These are phyloP conservation scores for Sylvilagus bachmani DNA, from an alignment of 2,113 vertebrate species.

Conservation along the genomic window DNA sequence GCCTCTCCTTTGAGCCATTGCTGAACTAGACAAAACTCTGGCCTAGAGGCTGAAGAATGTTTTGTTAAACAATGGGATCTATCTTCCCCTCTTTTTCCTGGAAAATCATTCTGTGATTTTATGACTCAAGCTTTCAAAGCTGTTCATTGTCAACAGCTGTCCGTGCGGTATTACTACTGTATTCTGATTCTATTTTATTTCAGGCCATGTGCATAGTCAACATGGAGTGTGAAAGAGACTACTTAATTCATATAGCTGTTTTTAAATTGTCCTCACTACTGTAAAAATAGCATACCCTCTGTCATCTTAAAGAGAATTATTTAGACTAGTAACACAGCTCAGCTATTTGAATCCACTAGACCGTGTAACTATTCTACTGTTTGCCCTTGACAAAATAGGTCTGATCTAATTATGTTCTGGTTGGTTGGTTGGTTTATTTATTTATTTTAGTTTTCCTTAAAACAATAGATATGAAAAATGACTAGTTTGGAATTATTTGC, in stretches of 20 bases:
- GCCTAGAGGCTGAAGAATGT: background rate
- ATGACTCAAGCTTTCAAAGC: background rate
- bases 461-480: constrained; percentile 20
- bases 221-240: constrained; percentile 75
- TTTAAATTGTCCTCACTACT: constrained; percentile 30
- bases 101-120: constrained; percentile 26
- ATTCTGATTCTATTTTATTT: constrained; percentile 55
- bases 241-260: constrained; percentile 60
- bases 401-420: constrained; percentile 29
- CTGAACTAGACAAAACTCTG: background rate
- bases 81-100: background rate
- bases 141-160: background rate
- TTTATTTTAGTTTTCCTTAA: background rate
- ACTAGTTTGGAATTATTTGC: background rate
- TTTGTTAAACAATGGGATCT: background rate
- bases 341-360: background rate
- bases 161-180: background rate
- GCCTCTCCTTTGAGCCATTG: background rate
- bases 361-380: background rate
- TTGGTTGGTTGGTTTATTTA: background rate
- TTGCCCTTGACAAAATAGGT: background rate
- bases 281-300: constrained; percentile 74
- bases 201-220: constrained; percentile 62
- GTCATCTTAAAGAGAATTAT: constrained; percentile 47
- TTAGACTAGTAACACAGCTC: constrained; percentile 1